Evolutionary conservation across 2,888 invertebrate genomes (phyloP).

Genomic region (Hemicrepidius hirtus): DNA sequence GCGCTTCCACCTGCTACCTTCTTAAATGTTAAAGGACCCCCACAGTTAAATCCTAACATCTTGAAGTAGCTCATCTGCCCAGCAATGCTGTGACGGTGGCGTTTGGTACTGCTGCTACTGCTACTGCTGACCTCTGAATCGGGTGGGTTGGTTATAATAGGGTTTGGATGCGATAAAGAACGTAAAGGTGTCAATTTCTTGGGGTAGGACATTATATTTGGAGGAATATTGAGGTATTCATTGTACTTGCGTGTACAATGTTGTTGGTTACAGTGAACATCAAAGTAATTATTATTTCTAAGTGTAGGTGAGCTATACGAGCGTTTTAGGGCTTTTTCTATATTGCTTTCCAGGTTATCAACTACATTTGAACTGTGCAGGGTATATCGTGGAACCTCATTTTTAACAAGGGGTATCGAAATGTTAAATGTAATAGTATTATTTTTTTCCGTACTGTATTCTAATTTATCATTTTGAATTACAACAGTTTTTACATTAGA

Average conservation of each 20-base stretch:
- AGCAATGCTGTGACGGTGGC: slow-evolving; percentile 96
- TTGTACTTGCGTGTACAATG: slow-evolving; percentile 28
- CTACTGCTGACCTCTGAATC: slow-evolving; percentile 66
- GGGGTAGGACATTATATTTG: slow-evolving; percentile 10
- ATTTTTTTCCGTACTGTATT: background rate
- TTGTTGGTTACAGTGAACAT: slow-evolving; percentile 4
- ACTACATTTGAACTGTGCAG: too few relatives aligned
- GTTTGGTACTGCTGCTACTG: slow-evolving; percentile 75
- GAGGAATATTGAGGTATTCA: slow-evolving; percentile 26
- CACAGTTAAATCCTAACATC: slow-evolving; percentile 87
- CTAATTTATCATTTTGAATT: too few relatives aligned
- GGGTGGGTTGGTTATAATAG: slow-evolving; percentile 65
- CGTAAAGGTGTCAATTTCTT: slow-evolving; percentile 54
- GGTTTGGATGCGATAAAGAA: slow-evolving; percentile 66
- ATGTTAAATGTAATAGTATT: background rate
- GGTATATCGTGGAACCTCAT: background rate
- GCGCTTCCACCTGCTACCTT: slow-evolving; percentile 80
- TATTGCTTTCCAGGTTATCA: background rate
- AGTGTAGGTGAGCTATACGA: slow-evolving; percentile 25
- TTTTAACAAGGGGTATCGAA: background rate
- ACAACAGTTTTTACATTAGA: background rate
- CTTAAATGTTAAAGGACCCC: slow-evolving; percentile 75
- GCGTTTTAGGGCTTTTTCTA: slow-evolving; percentile 12
- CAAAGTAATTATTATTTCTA: slow-evolving; percentile 7
- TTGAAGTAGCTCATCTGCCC: slow-evolving; percentile 96